Base-by-base conservation (phyloP, 2,113 vertebrate genomes). In the Rynchops niger region DNA sequence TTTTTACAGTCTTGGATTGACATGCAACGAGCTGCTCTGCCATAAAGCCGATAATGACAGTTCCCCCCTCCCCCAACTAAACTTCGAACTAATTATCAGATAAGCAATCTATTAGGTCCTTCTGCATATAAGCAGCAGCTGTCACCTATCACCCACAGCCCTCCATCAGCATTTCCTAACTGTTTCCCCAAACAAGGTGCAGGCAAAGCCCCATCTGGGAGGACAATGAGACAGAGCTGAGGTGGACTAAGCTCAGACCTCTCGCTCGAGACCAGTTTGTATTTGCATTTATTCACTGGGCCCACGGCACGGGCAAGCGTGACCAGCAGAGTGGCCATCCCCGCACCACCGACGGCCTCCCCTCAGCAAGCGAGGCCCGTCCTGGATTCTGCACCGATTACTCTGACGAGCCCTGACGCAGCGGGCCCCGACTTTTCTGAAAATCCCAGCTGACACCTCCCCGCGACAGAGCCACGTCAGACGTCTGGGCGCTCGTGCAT, bases 31-130 rank as follows among this genome's bases (percentile, higher is more conserved):
- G 42, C 61, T 88, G 50, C 85, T 97, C 63, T 83, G 58, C 65
- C 38, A 86, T 80, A 74, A 79, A 94, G 58, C 91, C 43, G 45
- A 72, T 82, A 52, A 87, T 38, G 45, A 66, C 50, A 82, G 67
- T 10, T 67, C 13, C 38, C 88, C 88, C 79, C 61, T 80, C 88
- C 91, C 56, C 76, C 84, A 89, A 70, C 74, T 77, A 90, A 94
- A 94, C 58, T 47, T 49, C 94, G 86, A 80, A 10, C 45, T 82
- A 77, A 88, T 80, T 87, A 95, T 73, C 89, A 88, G 86, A 88
- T 67, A 93, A 55, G 82, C n/a, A 93, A 86, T 61, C 58, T 97
- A 80, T 83, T 81, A 80, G 43, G 72, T 93, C 63, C 82, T 88
- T 69, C 82, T 88, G 38, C 83, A 84, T 53, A 62, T 62, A 84